Evolutionary conservation across 2,797 vertebrate genomes (phyloP).

Genomic region (Tachyglossus aculeatus): DNA sequence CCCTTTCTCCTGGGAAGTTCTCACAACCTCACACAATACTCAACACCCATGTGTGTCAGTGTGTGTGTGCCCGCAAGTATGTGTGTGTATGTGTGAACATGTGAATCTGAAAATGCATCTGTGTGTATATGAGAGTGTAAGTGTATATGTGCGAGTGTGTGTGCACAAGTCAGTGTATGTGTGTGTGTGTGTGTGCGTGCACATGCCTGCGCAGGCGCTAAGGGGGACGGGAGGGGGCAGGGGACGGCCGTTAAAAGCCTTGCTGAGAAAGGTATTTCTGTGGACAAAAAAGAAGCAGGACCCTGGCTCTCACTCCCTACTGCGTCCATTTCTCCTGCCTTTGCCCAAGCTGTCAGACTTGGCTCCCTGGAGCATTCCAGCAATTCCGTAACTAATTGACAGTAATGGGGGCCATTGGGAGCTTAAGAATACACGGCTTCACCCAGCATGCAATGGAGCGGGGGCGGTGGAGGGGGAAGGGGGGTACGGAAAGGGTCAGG

Average conservation of each 20-base stretch:
- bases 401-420: conserved; percentile 89
- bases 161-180: background rate
- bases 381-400: conserved; percentile 99
- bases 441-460: conserved; percentile 83
- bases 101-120: conserved; percentile 4
- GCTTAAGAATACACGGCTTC: conserved; percentile 79
- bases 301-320: conserved; percentile 78
- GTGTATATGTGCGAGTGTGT: background rate
- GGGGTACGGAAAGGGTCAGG: no score
- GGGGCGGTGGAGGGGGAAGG: conserved; percentile 58
- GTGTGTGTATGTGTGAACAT: conserved; percentile 20
- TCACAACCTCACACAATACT: conserved; percentile 38
- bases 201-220: background rate
- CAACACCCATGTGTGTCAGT: conserved; percentile 20
- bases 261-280: conserved; percentile 83
- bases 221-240: conserved; percentile 47
- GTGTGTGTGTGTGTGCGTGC: conserved; percentile 4
- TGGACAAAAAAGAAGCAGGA: conserved; percentile 74
- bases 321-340: conserved; percentile 84
- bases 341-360: conserved; percentile 96
- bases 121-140: background rate
- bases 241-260: conserved; percentile 62
- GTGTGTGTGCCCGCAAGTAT: conserved; percentile 1
- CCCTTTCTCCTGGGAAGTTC: conserved; percentile 30
- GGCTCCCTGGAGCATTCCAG: conserved; percentile 94